Evolutionary conservation across 1,140 invertebrate species (phyloP), one percentile per base, ranked within the genome.

Genomic region (Scaptomyza hsui): DNA sequence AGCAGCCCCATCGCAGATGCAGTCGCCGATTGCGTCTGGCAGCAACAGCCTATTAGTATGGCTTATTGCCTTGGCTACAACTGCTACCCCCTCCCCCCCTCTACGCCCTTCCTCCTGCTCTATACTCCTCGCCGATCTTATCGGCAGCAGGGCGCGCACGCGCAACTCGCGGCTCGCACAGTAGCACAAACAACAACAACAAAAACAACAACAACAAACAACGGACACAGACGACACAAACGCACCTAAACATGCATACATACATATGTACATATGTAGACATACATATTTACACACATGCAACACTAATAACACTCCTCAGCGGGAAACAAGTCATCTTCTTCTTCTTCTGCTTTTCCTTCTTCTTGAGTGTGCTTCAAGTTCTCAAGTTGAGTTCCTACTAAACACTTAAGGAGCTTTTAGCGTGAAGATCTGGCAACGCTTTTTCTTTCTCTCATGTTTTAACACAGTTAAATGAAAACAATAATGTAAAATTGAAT

Each of bases 21-120:
- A 32, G 19, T 35, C 59, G 59, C 67, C 59, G 67, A 70, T 70
- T 70, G 51, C 45, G 44, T 19, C 26, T 42, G 62, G 26, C 65
- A 71, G 72, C 77, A 78, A 65, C 63, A 78, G 82, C 74, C 82
- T 88, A 86, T 86, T 86, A 86, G 78, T 86, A 86, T 78, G 82
- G 82, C 82, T 86, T 86, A 86, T 86, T 86, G 81, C 69, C 70
- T 74, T 69, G 62, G 57, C 72, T 16, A 24, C 44, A 13, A 29
- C 15, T 16, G 24, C 15, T 19, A 4, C 13, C 21, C 41, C 19
- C 39, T 47, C 41, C 39, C 37, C 12, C 45, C 10, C 26, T 45
- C 26, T 53, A 4, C 32, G 2, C 2, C 21, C 24, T 7, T 35
- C 12, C 29, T 1, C 12, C 37, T 49, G 26, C 48, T 21, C 39